Conservation (phyloP, 1,140 invertebrate species). For the Drosophila quadrilineata region DNA sequence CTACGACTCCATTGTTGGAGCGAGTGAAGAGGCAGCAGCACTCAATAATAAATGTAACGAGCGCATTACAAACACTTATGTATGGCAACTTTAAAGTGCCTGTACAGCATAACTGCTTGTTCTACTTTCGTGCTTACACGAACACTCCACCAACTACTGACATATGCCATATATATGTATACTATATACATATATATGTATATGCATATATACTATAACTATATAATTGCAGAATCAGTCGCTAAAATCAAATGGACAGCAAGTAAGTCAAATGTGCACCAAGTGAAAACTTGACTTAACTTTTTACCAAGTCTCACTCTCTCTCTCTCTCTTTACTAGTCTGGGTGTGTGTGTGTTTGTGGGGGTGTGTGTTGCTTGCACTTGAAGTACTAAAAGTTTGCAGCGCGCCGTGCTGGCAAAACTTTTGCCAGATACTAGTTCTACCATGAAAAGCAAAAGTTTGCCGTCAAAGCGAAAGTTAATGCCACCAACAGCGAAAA, state of each 20-base stretch:
- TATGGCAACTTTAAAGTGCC: slow-evolving; percentile 66
- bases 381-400: slow-evolving; percentile 76
- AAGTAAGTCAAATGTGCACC: slow-evolving; percentile 59
- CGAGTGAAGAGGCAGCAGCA: slow-evolving; percentile 47
- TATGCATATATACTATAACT: slow-evolving; percentile 42
- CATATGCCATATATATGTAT: background rate
- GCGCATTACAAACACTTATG: slow-evolving; percentile 73
- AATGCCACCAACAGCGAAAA: slow-evolving; percentile 30
- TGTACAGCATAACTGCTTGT: slow-evolving; percentile 21
- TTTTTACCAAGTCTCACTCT: slow-evolving; percentile 43
- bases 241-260: slow-evolving; percentile 73
- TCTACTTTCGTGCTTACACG: slow-evolving; percentile 9
- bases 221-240: slow-evolving; percentile 72
- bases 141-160: background rate
- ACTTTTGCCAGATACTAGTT: slow-evolving; percentile 53
- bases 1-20: slow-evolving; percentile 55
- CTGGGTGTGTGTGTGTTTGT: slow-evolving; percentile 43
- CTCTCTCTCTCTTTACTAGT: no score
- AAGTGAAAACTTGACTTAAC: slow-evolving; percentile 65
- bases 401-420: slow-evolving; percentile 60
- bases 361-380: slow-evolving; percentile 41
- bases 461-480: slow-evolving; percentile 73
- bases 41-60: slow-evolving; percentile 79
- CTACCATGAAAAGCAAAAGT: slow-evolving; percentile 72
- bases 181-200: slow-evolving; percentile 21